A percentile compares a stretch with the other conserved stretches of the same genome.
Evolutionary conservation across 2,113 vertebrate genomes (phyloP).

Genomic region (Brachyistius frenatus): DNA sequence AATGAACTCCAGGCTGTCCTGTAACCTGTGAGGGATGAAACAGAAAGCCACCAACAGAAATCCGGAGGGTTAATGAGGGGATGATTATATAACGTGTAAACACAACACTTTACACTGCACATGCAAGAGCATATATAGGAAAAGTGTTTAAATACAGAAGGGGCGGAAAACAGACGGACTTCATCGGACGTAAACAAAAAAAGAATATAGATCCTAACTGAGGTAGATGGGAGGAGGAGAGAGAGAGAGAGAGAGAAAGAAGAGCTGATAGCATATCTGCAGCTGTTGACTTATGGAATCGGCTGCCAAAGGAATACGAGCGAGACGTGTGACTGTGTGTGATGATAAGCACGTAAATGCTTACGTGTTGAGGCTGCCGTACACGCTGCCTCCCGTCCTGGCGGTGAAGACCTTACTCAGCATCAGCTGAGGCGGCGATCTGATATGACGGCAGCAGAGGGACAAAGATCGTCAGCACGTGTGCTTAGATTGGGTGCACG

Average conservation of each 20-base stretch:
- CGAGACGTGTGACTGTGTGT: slow-evolving; percentile 8
- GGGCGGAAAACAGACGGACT: too few relatives aligned
- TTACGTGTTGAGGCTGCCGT: slow-evolving; percentile 98
- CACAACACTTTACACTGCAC: background rate
- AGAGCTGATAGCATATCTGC: background rate
- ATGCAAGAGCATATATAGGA: background rate
- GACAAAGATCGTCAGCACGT: slow-evolving; percentile 49
- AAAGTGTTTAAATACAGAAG: background rate
- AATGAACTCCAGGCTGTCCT: slow-evolving; percentile 98
- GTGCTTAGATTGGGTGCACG: slow-evolving; percentile 5
- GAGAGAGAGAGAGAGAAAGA: background rate
- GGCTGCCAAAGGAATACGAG: slow-evolving; percentile 9
- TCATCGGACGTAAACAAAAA: background rate
- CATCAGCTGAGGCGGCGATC: slow-evolving; percentile 97
- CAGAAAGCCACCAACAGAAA: background rate
- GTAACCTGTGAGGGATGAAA: slow-evolving; percentile 84
- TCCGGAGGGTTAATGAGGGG: background rate
- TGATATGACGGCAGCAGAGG: slow-evolving; percentile 72
- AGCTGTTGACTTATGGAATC: background rate
- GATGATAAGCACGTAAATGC: slow-evolving; percentile 55
- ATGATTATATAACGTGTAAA: background rate
- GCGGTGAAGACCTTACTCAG: slow-evolving; percentile 99
- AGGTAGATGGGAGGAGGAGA: slow-evolving; percentile 12
- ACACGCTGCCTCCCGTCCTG: slow-evolving; percentile 95
- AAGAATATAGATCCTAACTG: background rate